Evolutionary conservation across 2,113 vertebrate species (phyloP), one percentile per base, ranked within the genome.

Genomic region (Entosphenus tridentatus): DNA sequence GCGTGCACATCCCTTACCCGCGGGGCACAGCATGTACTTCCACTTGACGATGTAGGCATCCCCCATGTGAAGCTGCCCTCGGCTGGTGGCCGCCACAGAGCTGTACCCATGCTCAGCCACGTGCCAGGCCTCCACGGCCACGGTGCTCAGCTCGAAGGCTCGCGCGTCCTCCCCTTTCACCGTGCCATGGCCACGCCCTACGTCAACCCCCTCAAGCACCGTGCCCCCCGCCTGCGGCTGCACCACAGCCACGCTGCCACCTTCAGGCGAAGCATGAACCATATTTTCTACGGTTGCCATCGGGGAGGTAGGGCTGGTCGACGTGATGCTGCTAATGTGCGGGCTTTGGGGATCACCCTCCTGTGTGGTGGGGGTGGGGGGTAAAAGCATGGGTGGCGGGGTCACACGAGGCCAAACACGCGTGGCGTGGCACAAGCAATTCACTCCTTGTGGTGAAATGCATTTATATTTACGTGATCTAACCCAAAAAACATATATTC

Each of bases 1-100:
- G 21, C n/a, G n/a, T n/a, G 21, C 21, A 65, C 39, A 39, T 7
- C 39, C 39, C 79, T 70, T 16, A 81, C 82, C 81, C 3, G 68
- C 55, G 11, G 69, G 12, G 68, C 11, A 69, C 68, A 80, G 65
- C 67, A 7, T 71, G 74, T 81, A 82, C 1, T 71, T 81, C 83
- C 81, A 83, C 74, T 78, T 74, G 58, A 83, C 56, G 70, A 81
- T 75, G 18, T 83, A 84, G 2, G 81, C 78, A 70, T 81, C 79
- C 16, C 74, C 78, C 68, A 83, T 80, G 12, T 82, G 75, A 13
- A 85, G 77, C 74, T 84, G 83, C 2, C 81, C 80, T 0, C 68
- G 68, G 72, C 77, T 79, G 71, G 79, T 76, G 56, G 79, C 57
- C 0, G 75, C 72, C 9, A 77, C 57, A 57, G 77, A 74, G 10